Evolutionary conservation across 2,113 vertebrate genomes (phyloP).

Genomic region (Condylura cristata): DNA sequence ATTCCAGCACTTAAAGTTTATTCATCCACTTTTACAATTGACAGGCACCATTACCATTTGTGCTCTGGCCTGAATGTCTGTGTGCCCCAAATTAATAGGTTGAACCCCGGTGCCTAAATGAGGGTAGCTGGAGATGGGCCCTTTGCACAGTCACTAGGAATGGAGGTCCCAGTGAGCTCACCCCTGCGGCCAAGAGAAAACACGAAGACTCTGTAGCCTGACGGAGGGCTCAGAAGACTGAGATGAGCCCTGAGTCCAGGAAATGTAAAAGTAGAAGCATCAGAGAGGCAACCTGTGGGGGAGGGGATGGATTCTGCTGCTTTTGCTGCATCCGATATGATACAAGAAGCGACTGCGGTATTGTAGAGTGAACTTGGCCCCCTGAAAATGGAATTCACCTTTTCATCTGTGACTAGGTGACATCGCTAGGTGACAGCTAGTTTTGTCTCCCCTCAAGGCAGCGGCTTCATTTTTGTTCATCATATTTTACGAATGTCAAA

Average conservation of each 20-base stretch:
- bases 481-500: background rate
- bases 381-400: background rate
- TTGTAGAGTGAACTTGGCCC: background rate
- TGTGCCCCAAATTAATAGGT: background rate
- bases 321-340: too few species aligned
- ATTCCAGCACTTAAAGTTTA: background rate
- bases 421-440: background rate
- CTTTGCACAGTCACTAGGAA: background rate
- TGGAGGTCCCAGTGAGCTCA: background rate
- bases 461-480: background rate
- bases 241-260: background rate
- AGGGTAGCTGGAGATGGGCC: background rate
- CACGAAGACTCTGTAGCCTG: background rate
- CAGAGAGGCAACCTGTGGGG: background rate
- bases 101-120: background rate
- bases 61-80: background rate
- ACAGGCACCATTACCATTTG: background rate
- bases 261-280: background rate
- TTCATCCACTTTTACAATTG: background rate
- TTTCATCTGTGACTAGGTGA: background rate
- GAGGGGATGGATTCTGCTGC: background rate
- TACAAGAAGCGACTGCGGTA: background rate
- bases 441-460: background rate
- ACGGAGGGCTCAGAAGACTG: background rate
- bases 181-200: background rate